Evolutionary conservation across 2,797 vertebrate species (phyloP).

Genomic region (Fundulus diaphanus): DNA sequence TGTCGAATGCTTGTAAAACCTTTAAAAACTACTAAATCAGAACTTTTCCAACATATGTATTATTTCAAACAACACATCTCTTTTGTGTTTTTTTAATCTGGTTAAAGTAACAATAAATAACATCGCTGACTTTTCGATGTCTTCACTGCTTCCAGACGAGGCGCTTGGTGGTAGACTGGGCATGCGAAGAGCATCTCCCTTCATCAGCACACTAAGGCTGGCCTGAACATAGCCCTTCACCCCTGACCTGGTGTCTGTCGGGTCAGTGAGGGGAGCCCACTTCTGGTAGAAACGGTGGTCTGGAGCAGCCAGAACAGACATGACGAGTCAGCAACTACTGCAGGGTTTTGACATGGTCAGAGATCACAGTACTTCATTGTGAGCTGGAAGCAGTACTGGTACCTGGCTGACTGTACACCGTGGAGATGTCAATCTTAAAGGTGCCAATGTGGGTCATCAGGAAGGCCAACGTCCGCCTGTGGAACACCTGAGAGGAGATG

Average conservation of each 20-base stretch:
- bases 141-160: slow-evolving; percentile 75
- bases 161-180: slow-evolving; percentile 67
- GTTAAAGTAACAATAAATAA: neutral
- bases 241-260: slow-evolving; percentile 88
- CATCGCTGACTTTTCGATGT: slow-evolving; percentile 88
- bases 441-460: slow-evolving; percentile 88
- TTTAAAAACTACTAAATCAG: too few species aligned
- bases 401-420: slow-evolving; percentile 91
- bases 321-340: slow-evolving; percentile 10
- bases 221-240: slow-evolving; percentile 94
- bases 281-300: slow-evolving; percentile 94
- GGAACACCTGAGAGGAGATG: slow-evolving; percentile 84
- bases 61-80: neutral
- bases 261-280: slow-evolving; percentile 94
- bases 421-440: slow-evolving; percentile 92
- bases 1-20: neutral
- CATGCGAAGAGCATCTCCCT: slow-evolving; percentile 81
- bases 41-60: neutral
- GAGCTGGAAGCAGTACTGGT: slow-evolving; percentile 30
- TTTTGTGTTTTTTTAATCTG: neutral
- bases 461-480: slow-evolving; percentile 89
- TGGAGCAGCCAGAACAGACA: slow-evolving; percentile 60
- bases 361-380: neutral
- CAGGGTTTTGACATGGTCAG: neutral
- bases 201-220: slow-evolving; percentile 85